Percentiles rank a stretch among this genome's conserved stretches.
phyloP scores from a whole-genome alignment of 2,797 vertebrate species.

The Acomys russatus region DNA sequence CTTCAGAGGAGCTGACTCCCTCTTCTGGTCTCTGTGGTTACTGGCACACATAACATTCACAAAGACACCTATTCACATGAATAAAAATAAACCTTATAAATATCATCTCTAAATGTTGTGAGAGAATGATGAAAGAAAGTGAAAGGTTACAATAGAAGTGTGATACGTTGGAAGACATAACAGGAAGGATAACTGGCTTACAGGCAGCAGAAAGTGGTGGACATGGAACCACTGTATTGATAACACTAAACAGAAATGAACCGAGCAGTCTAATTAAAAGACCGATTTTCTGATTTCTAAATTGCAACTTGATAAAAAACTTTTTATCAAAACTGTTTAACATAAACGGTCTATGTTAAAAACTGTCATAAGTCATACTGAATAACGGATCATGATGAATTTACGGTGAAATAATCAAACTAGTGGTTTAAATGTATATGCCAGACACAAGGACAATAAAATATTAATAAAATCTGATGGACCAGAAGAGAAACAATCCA shows the following conservation, averaged over 20 bases:
- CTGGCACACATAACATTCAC: neutral
- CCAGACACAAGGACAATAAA: neutral
- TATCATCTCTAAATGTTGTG: neutral
- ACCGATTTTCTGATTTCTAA: neutral
- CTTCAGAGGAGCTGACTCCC: too few relatives aligned
- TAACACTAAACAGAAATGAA: neutral
- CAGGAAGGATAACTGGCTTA: neutral
- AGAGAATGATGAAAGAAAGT: neutral
- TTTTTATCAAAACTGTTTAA: too few relatives aligned
- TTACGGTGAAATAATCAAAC: neutral
- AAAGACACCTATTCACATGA: neutral
- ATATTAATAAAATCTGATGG: neutral
- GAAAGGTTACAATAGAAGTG: neutral
- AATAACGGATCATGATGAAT: neutral
- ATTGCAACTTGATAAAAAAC: neutral
- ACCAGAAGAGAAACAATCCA: neutral
- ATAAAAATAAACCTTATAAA: neutral
- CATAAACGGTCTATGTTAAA: neutral
- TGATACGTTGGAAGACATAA: neutral
- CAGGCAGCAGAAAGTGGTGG: neutral
- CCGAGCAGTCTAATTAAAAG: neutral
- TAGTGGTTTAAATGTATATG: neutral
- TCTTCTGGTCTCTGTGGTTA: neutral
- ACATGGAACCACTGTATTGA: too few relatives aligned
- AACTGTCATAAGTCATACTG: neutral